These are phyloP conservation scores for Eupsilia transversa DNA, from an alignment of 2,888 invertebrate genomes.

Conservation along the genomic window DNA sequence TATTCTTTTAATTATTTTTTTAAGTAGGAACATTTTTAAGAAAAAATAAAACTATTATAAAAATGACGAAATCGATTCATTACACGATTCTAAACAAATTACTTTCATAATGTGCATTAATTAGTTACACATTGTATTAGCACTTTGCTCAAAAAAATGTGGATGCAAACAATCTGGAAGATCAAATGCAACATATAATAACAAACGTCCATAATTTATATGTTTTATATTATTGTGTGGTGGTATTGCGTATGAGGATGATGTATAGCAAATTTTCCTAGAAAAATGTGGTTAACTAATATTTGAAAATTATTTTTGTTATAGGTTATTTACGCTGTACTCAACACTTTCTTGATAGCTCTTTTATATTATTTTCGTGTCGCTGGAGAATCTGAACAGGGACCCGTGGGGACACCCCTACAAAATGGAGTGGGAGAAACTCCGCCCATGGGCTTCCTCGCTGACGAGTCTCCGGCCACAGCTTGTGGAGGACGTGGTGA, in stretches of 20 bases:
- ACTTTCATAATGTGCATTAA: too few relatives aligned
- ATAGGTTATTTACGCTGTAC: neutral
- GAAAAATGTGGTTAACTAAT: neutral
- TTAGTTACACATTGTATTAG: neutral
- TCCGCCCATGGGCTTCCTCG: too few relatives aligned
- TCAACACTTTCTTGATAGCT: neutral
- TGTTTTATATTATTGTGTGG: slow-evolving; percentile 15
- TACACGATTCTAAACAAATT: too few relatives aligned
- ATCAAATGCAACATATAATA: slow-evolving; percentile 37
- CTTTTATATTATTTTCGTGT: too few relatives aligned
- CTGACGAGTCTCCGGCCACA: too few relatives aligned
- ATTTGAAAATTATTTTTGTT: neutral
- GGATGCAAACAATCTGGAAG: slow-evolving; percentile 24
- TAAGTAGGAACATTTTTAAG: too few relatives aligned
- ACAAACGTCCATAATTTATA: slow-evolving; percentile 11
- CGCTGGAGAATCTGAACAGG: too few relatives aligned
- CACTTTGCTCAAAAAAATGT: slow-evolving; percentile 28
- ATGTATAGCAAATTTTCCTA: neutral
- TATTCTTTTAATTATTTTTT: neutral
- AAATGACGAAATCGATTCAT: too few relatives aligned
- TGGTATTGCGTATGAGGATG: neutral
- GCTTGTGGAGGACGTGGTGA: too few relatives aligned
- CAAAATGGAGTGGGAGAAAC: too few relatives aligned
- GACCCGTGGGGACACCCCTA: too few relatives aligned
- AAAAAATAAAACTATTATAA: too few relatives aligned